Evolutionary conservation across 1,140 invertebrate genomes (phyloP), one percentile per base, ranked within the genome.

Genomic region (Prorops nasuta): DNA sequence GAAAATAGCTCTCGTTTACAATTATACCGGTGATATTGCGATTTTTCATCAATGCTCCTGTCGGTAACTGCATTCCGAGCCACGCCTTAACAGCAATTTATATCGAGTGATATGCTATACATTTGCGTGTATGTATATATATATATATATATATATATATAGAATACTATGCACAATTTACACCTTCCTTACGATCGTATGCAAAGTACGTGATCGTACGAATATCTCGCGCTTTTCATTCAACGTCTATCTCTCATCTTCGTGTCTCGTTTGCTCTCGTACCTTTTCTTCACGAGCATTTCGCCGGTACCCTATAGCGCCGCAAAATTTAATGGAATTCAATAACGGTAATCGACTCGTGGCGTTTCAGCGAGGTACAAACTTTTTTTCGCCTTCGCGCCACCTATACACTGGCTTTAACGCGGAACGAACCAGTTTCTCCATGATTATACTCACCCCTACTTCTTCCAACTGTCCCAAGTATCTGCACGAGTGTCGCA

Each of bases 281-380:
- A n/a, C n/a, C n/a, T n/a, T n/a, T n/a, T n/a, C n/a, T n/a, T n/a
- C n/a, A n/a, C n/a, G n/a, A n/a, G n/a, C n/a, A n/a, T n/a, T n/a
- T n/a, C n/a, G n/a, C n/a, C n/a, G n/a, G n/a, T n/a, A n/a, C n/a
- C n/a, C n/a, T n/a, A n/a, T n/a, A n/a, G n/a, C 16, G 22, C 18
- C 35, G 41, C 15, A 8, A 20, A n/a, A 35, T 55, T 50, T 58
- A 62, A 63, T 62, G 60, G 62, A 63, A 63, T 63, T 63, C 60
- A 63, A 51, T 63, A 63, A 63, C 60, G 60, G 59, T 62, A 56
- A 63, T 63, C 54, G 45, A 52, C 52, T 52, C 46, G 48, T 43
- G 56, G 49, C 35, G 49, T 56, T 46, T 62, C 59, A 51, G 20
- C 36, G 44, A 54, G 24, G 24, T 28, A 10, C 24, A 4, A 4